These are phyloP conservation scores for Daubentonia madagascariensis DNA, from an alignment of 2,113 vertebrate species.

Conservation along the genomic window DNA sequence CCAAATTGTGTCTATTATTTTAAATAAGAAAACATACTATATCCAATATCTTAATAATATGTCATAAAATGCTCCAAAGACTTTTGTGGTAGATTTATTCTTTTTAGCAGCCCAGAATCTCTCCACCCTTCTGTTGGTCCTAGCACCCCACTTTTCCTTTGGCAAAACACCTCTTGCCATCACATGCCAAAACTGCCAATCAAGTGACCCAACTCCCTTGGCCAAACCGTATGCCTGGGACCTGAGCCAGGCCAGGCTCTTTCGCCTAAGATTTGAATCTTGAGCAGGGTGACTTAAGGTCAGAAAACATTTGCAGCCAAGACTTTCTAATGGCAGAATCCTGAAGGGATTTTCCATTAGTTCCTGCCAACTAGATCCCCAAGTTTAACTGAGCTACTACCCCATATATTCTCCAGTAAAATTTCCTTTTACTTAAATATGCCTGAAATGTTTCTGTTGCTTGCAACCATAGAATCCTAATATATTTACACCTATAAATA, in stretches of 20 bases:
- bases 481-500: background rate
- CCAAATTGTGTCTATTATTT: background rate
- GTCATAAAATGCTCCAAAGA: background rate
- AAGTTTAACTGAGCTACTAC: background rate
- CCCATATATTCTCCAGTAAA: background rate
- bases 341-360: background rate
- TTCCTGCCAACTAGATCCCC: background rate
- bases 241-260: background rate
- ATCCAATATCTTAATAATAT: background rate
- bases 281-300: slow-evolving; percentile 33
- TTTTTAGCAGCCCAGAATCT: background rate
- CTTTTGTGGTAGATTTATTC: background rate
- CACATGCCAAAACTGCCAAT: background rate
- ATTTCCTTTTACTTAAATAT: background rate
- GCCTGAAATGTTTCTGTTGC: background rate
- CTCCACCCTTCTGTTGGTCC: background rate
- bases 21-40: background rate
- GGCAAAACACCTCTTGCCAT: background rate
- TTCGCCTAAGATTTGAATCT: slow-evolving; percentile 42
- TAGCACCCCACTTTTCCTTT: background rate
- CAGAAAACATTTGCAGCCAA: slow-evolving; percentile 21
- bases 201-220: background rate
- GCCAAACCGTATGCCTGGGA: slow-evolving; percentile 14
- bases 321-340: background rate
- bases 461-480: background rate